These are phyloP conservation scores for Diadophis punctatus DNA, from an alignment of 2,113 vertebrate genomes.

Conservation along the genomic window DNA sequence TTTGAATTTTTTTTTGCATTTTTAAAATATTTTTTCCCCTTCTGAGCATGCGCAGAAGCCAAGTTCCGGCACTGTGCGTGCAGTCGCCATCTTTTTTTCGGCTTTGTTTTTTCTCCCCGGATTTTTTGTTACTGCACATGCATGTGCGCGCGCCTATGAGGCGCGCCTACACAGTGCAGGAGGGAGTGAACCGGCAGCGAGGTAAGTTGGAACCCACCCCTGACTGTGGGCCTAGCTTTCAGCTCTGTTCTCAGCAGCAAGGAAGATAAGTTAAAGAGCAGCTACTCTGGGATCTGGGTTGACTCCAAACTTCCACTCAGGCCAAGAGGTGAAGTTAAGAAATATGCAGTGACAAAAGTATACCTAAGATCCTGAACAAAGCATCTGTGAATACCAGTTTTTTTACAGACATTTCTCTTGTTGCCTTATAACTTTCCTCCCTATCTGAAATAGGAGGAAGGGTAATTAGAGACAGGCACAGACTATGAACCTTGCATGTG, in stretches of 20 bases:
- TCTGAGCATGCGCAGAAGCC: too few relatives aligned
- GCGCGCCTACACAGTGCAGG: too few relatives aligned
- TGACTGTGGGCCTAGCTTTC: background rate
- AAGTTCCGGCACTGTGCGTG: too few relatives aligned
- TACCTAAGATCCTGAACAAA: background rate
- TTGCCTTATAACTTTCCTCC: background rate
- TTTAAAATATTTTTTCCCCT: too few relatives aligned
- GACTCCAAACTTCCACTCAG: background rate
- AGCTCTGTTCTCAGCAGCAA: background rate
- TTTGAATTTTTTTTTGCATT: too few relatives aligned
- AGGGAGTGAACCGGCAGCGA: too few relatives aligned
- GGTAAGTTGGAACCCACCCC: too few relatives aligned
- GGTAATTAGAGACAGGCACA: background rate
- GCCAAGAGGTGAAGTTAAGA: background rate
- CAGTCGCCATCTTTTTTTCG: too few relatives aligned
- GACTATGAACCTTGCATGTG: background rate
- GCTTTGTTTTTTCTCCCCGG: too few relatives aligned
- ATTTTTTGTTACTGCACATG: too few relatives aligned
- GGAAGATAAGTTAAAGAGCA: background rate
- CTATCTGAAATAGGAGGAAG: background rate
- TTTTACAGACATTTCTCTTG: background rate
- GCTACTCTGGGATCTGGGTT: background rate
- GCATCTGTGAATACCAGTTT: background rate
- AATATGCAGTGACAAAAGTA: background rate
- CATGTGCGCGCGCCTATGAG: too few relatives aligned